phyloP scores from a whole-genome alignment of 2,888 invertebrate species.

The Apeira syringaria region DNA sequence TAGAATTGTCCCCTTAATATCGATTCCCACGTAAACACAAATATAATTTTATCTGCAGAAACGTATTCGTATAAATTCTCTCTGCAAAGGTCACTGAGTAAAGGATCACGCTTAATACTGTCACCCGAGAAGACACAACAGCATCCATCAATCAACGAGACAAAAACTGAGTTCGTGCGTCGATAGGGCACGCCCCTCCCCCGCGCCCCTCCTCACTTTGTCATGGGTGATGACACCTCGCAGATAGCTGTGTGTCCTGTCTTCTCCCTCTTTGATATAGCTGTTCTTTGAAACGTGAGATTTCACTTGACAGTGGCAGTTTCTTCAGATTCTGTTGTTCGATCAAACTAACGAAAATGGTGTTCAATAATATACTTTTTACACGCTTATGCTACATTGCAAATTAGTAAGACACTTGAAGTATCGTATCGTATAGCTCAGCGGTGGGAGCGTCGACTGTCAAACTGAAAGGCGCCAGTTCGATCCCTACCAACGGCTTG shows the following conservation, averaged over 20 bases:
- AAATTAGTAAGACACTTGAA: too few species aligned
- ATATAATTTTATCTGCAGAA: too few species aligned
- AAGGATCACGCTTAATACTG: slow-evolving; percentile 29
- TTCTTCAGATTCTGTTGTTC: too few species aligned
- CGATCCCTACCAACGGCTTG: too few species aligned
- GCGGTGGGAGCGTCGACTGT: too few species aligned
- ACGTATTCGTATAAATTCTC: background rate
- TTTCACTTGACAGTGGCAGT: background rate
- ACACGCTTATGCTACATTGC: too few species aligned
- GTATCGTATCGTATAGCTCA: too few species aligned
- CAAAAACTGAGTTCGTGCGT: slow-evolving; percentile 60
- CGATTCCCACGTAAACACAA: too few species aligned
- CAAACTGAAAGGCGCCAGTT: too few species aligned
- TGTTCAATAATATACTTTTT: too few species aligned
- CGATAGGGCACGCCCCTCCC: slow-evolving; percentile 60
- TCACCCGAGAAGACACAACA: slow-evolving; percentile 32
- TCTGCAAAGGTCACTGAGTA: slow-evolving; percentile 15
- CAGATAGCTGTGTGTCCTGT: slow-evolving; percentile 9
- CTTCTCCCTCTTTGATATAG: background rate
- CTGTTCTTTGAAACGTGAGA: background rate
- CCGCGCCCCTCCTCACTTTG: slow-evolving; percentile 52
- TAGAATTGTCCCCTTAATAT: too few species aligned
- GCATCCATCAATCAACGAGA: slow-evolving; percentile 68
- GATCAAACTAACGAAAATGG: too few species aligned
- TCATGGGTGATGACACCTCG: slow-evolving; percentile 42